phyloP scores from a whole-genome alignment of 2,113 vertebrate genomes.

The Phylloscopus whistleri region DNA sequence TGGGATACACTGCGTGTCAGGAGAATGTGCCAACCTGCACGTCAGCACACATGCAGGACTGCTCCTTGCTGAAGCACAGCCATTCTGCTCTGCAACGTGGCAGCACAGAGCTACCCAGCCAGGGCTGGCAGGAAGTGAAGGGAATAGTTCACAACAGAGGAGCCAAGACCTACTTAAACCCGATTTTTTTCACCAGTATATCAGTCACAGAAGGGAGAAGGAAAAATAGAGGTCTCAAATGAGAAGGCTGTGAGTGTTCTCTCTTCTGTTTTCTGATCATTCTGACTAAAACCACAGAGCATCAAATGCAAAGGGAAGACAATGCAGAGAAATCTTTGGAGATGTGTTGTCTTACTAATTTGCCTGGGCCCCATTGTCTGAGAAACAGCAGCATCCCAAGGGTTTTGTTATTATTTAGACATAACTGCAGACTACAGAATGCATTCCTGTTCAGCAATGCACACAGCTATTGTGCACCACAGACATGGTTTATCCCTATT shows the following conservation, averaged over 20 bases:
- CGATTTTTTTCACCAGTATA: background rate
- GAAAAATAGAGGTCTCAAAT: background rate
- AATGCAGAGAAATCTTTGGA: background rate
- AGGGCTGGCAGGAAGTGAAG: background rate
- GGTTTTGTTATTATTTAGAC: background rate
- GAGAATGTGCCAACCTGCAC: background rate
- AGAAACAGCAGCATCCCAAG: slow-evolving; percentile 5
- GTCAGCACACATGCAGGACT: background rate
- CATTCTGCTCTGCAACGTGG: slow-evolving; percentile 7
- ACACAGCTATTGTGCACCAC: background rate
- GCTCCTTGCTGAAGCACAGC: background rate
- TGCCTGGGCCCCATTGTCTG: background rate
- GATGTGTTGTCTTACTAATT: background rate
- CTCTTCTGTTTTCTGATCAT: background rate
- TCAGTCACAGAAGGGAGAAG: background rate
- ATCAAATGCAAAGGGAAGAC: background rate
- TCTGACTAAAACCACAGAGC: background rate
- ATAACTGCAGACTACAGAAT: background rate
- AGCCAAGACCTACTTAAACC: background rate
- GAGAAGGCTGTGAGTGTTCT: background rate
- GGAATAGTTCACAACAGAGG: background rate
- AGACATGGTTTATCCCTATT: background rate
- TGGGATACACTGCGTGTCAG: background rate
- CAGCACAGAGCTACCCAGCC: background rate
- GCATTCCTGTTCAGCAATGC: background rate